These are phyloP conservation scores for Tipula vernalis DNA, from an alignment of 2,888 invertebrate species.

Conservation along the genomic window DNA sequence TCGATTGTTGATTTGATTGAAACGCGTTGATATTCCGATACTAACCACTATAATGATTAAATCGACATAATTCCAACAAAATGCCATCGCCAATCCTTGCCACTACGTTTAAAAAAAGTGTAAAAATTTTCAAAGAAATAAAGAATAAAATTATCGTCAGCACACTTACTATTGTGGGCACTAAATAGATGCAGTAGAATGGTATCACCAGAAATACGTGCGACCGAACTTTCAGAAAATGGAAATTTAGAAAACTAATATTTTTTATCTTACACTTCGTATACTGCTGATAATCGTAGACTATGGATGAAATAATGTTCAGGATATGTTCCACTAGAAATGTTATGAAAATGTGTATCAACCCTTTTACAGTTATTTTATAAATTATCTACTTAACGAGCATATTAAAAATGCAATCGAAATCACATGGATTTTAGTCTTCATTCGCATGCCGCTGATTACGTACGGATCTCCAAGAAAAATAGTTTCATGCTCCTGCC, in stretches of 20 bases:
- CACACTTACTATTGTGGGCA: not conserved
- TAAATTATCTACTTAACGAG: not conserved
- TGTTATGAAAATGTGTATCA: not conserved
- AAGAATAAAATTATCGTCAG: not conserved
- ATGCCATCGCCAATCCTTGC: constrained; percentile 41
- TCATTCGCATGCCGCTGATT: not conserved
- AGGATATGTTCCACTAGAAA: constrained; percentile 22
- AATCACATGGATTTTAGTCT: not conserved
- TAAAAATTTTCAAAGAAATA: not conserved
- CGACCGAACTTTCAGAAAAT: constrained; percentile 25
- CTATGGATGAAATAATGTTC: constrained; percentile 23
- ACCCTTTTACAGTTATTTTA: not conserved
- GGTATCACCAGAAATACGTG: constrained; percentile 25
- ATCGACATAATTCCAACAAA: constrained; percentile 61
- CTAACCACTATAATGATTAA: constrained; percentile 54
- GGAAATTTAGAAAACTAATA: constrained; percentile 26
- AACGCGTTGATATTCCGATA: constrained; percentile 48
- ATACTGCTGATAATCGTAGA: constrained; percentile 26
- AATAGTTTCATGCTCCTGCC: not conserved
- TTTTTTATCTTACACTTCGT: constrained; percentile 26
- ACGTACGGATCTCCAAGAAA: not conserved
- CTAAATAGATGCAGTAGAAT: constrained; percentile 16
- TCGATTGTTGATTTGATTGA: constrained; percentile 45
- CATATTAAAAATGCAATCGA: not conserved
- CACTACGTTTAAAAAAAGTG: not conserved